Conservation (phyloP, 2,113 vertebrate genomes). For the Cephalopterus ornatus region DNA sequence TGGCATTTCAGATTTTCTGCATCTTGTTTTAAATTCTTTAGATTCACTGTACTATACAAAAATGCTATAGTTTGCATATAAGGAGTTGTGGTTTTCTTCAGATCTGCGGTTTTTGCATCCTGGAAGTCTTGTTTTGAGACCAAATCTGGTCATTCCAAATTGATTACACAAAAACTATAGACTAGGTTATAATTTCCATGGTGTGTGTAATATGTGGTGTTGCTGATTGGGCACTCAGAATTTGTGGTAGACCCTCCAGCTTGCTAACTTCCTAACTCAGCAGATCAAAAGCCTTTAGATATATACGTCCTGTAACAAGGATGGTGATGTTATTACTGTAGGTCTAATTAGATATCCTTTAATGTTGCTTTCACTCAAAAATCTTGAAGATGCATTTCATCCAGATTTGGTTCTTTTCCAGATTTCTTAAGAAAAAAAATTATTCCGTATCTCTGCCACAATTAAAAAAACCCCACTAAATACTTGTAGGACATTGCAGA, state of each 20-base stretch:
- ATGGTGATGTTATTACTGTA: conserved; percentile 43
- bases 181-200: conserved; percentile 61
- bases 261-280: conserved; percentile 64
- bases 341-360: conserved; percentile 51
- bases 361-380: conserved; percentile 38
- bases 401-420: conserved; percentile 52
- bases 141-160: conserved; percentile 54
- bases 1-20: conserved; percentile 41
- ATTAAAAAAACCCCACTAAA: conserved; percentile 31
- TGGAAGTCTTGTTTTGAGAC: conserved; percentile 68
- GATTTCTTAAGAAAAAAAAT: conserved; percentile 37
- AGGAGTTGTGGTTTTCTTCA: conserved; percentile 52
- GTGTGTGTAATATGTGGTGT: conserved; percentile 66
- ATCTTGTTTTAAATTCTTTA: conserved; percentile 46
- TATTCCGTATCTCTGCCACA: conserved; percentile 18
- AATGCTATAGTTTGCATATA: conserved; percentile 55
- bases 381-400: conserved; percentile 38
- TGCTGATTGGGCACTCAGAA: conserved; percentile 59
- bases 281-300: conserved; percentile 49
- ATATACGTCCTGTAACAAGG: conserved; percentile 33
- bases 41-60: conserved; percentile 35
- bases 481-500: conserved; percentile 15
- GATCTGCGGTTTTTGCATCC: conserved; percentile 56
- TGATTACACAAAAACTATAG: conserved; percentile 57
- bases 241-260: conserved; percentile 59